phyloP scores from a whole-genome alignment of 2,113 vertebrate genomes.

The Gymnocephalus cernua region DNA sequence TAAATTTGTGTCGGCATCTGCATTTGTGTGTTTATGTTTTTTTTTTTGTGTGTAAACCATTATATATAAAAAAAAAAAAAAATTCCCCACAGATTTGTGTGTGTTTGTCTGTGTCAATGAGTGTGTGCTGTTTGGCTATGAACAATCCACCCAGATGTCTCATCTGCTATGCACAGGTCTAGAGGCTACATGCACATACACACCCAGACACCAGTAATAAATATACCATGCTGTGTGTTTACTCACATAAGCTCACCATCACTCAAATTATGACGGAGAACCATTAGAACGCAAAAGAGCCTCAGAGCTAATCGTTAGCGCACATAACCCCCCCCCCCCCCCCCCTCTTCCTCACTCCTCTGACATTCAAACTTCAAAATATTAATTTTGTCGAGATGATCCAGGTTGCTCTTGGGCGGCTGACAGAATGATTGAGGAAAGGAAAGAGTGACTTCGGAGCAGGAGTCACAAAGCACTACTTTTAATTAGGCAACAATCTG shows the following conservation, averaged over 20 bases:
- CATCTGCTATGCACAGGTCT: conserved; percentile 70
- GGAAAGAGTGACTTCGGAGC: conserved; percentile 71
- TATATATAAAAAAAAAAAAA: too few species aligned
- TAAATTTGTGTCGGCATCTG: conserved; percentile 11
- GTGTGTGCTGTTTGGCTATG: conserved; percentile 37
- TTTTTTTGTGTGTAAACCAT: neutral
- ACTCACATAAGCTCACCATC: conserved; percentile 77
- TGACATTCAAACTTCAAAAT: conserved; percentile 83
- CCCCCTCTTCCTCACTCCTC: conserved; percentile 49
- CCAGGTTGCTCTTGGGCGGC: conserved; percentile 76
- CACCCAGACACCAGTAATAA: conserved; percentile 67
- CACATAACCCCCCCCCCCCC: conserved; percentile 51
- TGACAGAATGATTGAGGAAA: conserved; percentile 77
- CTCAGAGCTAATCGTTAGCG: conserved; percentile 82
- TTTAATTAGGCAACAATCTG: conserved; percentile 81
- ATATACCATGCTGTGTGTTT: conserved; percentile 72
- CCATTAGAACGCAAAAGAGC: conserved; percentile 80
- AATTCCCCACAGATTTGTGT: neutral
- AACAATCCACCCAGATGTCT: conserved; percentile 68
- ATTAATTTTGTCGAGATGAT: conserved; percentile 81
- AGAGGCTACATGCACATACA: conserved; percentile 60
- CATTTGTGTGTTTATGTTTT: conserved; percentile 22
- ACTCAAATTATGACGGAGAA: conserved; percentile 78
- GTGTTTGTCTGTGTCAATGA: conserved; percentile 14
- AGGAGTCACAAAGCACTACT: conserved; percentile 75